A percentile compares a stretch with the other conserved stretches of the same genome.
phyloP scores from a whole-genome alignment of 2,888 invertebrate genomes.

The Metopia argyrocephala region DNA sequence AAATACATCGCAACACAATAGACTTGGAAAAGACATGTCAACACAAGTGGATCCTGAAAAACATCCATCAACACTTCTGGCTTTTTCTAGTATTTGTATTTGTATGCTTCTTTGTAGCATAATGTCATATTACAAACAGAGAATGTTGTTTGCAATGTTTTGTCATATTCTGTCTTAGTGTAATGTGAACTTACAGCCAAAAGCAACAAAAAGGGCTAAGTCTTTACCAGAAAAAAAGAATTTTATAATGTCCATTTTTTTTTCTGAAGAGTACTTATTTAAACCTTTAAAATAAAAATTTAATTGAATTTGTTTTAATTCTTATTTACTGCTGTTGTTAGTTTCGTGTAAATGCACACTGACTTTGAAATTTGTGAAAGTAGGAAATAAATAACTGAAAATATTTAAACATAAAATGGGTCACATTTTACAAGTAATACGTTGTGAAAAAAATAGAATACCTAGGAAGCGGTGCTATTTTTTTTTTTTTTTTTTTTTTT shows the following conservation, averaged over 20 bases:
- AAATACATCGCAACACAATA: slow-evolving; percentile 46
- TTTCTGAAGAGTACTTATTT: slow-evolving; percentile 29
- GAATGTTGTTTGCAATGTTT: neutral
- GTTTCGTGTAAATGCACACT: too few relatives aligned
- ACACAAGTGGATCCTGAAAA: slow-evolving; percentile 57
- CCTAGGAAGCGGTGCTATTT: too few relatives aligned
- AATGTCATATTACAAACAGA: slow-evolving; percentile 32
- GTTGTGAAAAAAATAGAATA: too few relatives aligned
- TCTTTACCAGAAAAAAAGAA: slow-evolving; percentile 31
- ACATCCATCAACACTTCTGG: slow-evolving; percentile 43
- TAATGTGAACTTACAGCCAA: slow-evolving; percentile 17
- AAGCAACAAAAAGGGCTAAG: slow-evolving; percentile 13
- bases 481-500: too few relatives aligned
- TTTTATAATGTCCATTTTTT: too few relatives aligned
- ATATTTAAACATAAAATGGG: too few relatives aligned
- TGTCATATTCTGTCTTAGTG: neutral
- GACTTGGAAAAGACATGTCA: slow-evolving; percentile 63
- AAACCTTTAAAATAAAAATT: slow-evolving; percentile 2
- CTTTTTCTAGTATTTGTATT: neutral
- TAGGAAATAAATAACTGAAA: too few relatives aligned
- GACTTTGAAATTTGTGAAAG: too few relatives aligned
- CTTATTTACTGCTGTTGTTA: too few relatives aligned
- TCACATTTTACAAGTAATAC: too few relatives aligned
- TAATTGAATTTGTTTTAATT: slow-evolving; percentile 20
- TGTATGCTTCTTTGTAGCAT: neutral